Percentiles rank a stretch among this genome's conserved stretches.
phyloP scores from a whole-genome alignment of 2,113 vertebrate genomes.

The Globicephala melas region DNA sequence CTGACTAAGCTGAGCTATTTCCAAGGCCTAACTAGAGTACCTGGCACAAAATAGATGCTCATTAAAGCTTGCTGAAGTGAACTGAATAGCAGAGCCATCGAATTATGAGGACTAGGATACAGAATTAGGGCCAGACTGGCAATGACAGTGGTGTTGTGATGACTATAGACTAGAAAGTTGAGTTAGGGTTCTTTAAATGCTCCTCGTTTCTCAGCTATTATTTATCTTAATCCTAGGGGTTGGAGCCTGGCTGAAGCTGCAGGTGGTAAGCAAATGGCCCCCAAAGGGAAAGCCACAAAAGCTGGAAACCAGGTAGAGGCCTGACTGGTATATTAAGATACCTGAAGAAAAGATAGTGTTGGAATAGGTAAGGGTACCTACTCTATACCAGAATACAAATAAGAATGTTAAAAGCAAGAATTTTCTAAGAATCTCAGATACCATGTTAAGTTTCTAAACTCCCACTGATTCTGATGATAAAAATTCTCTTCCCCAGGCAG shows the following conservation, averaged over 20 bases:
- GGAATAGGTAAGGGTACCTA: neutral
- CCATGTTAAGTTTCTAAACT: constrained; percentile 32
- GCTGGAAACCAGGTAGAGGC: neutral
- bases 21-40: constrained; percentile 1
- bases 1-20: neutral
- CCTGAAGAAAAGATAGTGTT: neutral
- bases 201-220: neutral
- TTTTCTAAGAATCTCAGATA: constrained; percentile 33
- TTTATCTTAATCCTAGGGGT: constrained; percentile 24
- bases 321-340: constrained; percentile 12
- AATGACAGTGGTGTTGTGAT: neutral
- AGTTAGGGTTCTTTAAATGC: constrained; percentile 32
- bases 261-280: constrained; percentile 17
- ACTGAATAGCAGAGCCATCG: constrained; percentile 1
- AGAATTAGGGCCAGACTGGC: neutral
- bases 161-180: neutral
- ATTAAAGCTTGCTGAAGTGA: constrained; percentile 30
- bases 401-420: constrained; percentile 7
- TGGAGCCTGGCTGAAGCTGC: neutral
- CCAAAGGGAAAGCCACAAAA: constrained; percentile 14
- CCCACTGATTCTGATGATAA: constrained; percentile 7
- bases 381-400: neutral
- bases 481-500: constrained; percentile 4
- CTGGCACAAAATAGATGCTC: neutral
- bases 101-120: neutral